Evolutionary conservation across 2,797 vertebrate genomes (phyloP), one percentile per base, ranked within the genome.

Genomic region (Hephaestus fuliginosus): DNA sequence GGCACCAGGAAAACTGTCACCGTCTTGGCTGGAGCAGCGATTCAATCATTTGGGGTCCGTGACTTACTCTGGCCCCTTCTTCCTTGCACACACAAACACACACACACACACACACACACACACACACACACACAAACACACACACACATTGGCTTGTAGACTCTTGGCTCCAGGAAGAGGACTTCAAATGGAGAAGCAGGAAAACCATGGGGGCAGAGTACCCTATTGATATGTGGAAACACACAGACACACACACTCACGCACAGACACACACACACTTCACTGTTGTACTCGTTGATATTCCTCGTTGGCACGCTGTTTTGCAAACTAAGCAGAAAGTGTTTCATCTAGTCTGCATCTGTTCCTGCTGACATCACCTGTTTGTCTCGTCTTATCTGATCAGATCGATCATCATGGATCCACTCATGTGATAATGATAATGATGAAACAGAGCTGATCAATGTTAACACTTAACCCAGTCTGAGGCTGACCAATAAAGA

Each of bases 101-200:
- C 52, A 41, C 36, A 71, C 52, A 70, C 78, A 65, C 70, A 60
- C 81, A 80, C 78, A 74, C 55, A 83, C 52, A 70, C 78, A 65
- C 70, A 60, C 81, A 80, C 78, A 74, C 55, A 83, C 74, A 70
- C 57, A 51, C 72, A 70, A 33, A 70, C 52, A 65, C 78, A 78
- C 74, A 74, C 46, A 69, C 55, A 64, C 33, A 36, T 49, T 0
- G 17, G 49, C 67, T 52, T 44, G 84, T 86, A 90, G 93, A 93
- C 91, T 92, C 39, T 71, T 91, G 95, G 93, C 95, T 95, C 94
- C 95, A 96, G 95, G 96, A 96, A 95, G 88, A 95, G 68, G 88
- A 90, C 90, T 92, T 94, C 91, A 93, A 91, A 90, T 90, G 86
- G 76, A 80, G 81, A 83, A 77, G 81, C 83, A 92, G 90, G 91